These are phyloP conservation scores for Xenus cinereus DNA, from an alignment of 2,113 vertebrate genomes.

Conservation along the genomic window DNA sequence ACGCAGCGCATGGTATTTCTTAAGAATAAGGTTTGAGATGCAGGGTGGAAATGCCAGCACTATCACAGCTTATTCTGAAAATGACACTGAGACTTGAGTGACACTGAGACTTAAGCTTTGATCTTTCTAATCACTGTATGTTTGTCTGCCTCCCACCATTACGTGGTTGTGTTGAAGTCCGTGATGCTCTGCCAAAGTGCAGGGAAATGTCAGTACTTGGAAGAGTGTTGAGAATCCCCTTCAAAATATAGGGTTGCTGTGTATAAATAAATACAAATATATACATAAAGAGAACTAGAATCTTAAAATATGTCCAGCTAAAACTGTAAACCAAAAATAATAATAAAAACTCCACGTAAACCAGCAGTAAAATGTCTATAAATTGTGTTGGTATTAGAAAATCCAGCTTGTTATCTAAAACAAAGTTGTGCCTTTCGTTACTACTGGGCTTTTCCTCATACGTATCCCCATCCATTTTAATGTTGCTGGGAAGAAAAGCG, in stretches of 20 bases:
- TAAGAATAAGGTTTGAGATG: background rate
- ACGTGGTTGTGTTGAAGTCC: background rate
- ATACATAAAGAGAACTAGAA: background rate
- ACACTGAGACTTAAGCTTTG: background rate
- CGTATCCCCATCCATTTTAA: background rate
- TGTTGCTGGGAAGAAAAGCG: background rate
- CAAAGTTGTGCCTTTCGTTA: background rate
- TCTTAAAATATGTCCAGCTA: background rate
- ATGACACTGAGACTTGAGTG: background rate
- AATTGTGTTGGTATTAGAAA: background rate
- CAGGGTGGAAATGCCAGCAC: background rate
- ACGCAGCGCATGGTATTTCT: background rate
- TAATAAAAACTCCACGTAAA: background rate
- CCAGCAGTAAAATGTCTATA: background rate
- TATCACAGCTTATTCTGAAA: background rate
- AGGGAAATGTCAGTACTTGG: background rate
- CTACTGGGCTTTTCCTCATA: background rate
- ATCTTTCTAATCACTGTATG: background rate
- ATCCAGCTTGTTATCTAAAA: background rate
- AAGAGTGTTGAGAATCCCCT: background rate
- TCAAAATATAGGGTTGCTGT: background rate
- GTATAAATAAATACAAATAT: background rate
- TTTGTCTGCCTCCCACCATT: background rate
- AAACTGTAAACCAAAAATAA: background rate
- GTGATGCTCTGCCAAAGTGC: background rate